Percentiles rank a stretch among this genome's conserved stretches.
Evolutionary conservation across 2,113 vertebrate species (phyloP).

Genomic region (Bagarius yarrelli): DNA sequence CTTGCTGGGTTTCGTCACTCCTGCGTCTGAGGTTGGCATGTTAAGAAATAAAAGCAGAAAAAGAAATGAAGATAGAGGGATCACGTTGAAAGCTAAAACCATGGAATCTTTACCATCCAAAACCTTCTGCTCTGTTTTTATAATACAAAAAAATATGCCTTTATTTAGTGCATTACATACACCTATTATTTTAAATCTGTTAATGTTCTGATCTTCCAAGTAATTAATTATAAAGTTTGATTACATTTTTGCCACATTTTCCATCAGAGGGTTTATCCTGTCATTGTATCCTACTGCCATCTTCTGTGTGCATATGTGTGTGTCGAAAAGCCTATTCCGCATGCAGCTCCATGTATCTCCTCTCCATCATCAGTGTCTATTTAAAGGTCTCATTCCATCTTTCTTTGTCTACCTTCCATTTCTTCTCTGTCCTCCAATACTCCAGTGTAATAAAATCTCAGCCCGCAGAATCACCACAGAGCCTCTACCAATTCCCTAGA

Average conservation of each 20-base stretch:
- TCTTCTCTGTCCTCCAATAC: slow-evolving; percentile 14
- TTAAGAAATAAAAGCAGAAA: background rate
- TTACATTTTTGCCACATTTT: background rate
- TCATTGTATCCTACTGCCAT: background rate
- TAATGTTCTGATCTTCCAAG: background rate
- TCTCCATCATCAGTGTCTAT: slow-evolving; percentile 35
- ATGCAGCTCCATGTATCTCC: slow-evolving; percentile 5
- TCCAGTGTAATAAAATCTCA: background rate
- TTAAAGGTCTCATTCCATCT: slow-evolving; percentile 23
- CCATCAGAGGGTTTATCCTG: background rate
- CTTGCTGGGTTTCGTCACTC: background rate
- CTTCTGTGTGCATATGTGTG: background rate
- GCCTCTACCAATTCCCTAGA: background rate
- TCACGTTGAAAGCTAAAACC: background rate
- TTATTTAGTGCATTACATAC: no score
- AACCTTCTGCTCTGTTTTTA: no score
- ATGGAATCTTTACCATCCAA: no score
- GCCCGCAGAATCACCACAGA: background rate
- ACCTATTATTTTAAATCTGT: no score
- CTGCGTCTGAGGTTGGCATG: background rate
- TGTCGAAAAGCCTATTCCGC: background rate
- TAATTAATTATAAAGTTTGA: background rate
- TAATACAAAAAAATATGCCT: no score
- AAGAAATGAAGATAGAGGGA: background rate
- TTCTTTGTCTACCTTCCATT: slow-evolving; percentile 11